Base-by-base conservation (phyloP, 1,140 invertebrate species). In the Maconellicoccus hirsutus region DNA sequence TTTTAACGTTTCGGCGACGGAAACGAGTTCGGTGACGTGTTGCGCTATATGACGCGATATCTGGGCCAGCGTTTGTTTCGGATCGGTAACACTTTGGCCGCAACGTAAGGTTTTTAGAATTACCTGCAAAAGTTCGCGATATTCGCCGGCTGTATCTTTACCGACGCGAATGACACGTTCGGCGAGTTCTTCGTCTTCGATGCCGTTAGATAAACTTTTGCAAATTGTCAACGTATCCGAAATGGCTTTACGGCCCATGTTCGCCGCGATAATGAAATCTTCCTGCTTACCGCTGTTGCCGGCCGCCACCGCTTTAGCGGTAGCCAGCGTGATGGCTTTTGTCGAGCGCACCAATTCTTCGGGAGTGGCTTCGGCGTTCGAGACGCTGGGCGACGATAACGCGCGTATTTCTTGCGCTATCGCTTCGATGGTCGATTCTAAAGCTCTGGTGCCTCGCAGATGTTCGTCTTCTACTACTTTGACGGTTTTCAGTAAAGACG, bases 401-500 rank as follows among this genome's bases (percentile, higher is more conserved):
- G 90, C 86, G 89, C 92, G 78, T 72, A 98, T 93, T 82, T 98
- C 96, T 79, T 98, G 94, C 0, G 88, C 90, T 75, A 99, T 98
- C 6, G 94, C 95, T 81, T 99, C 96, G 74, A 98, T 94, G 3
- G 97, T 98, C 1, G 95, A 92, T 82, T 99, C 97, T 70, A 99
- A 81, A 6, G 96, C 96, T 72, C 94, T 82, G 0, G 94, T 98
- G n/a, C 97, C 96, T 61, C 96, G 82, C 1, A 94, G 96, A 77
- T 98, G 93, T 78, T 98, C 94, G 79, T 99, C 96, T 81, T 99
- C 97, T 0, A 99, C 96, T n/a, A 94, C 94, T 80, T 98, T 98
- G 0, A 99, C 96, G 0, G 97, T 99, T 83, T 98, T 98, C 78
- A 99, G 81, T 74, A 99, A 81, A 7, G 96, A 98, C 26, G 96